phyloP scores from a whole-genome alignment of 2,113 vertebrate genomes.

The Scartelaos histophorus region DNA sequence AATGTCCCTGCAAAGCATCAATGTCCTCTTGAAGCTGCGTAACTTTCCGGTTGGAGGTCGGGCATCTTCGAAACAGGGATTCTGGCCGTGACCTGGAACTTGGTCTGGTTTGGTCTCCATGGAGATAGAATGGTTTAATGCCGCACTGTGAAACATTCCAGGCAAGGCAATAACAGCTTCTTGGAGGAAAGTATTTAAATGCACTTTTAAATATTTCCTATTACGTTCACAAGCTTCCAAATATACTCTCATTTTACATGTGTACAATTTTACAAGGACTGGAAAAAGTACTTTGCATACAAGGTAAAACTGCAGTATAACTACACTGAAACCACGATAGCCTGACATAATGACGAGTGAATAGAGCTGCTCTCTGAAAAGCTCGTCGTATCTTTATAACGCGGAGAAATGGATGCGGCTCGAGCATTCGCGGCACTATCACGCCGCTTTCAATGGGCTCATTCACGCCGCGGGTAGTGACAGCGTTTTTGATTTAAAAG shows the following conservation, averaged over 20 bases:
- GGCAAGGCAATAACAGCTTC: no score
- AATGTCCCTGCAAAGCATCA: no score
- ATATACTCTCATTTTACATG: constrained; percentile 27
- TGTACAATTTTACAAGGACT: constrained; percentile 10
- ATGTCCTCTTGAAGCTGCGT: no score
- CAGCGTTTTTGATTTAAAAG: constrained; percentile 38
- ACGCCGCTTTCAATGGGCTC: constrained; percentile 30
- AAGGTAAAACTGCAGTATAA: constrained; percentile 24
- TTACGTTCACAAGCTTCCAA: constrained; percentile 14
- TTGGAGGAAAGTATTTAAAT: no score
- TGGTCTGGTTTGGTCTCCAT: no score
- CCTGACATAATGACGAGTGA: constrained; percentile 30
- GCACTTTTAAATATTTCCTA: constrained; percentile 1
- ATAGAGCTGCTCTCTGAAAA: constrained; percentile 32
- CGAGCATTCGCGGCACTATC: constrained; percentile 23
- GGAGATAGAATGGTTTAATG: no score
- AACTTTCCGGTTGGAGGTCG: no score
- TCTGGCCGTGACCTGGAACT: no score
- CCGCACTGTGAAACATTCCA: no score
- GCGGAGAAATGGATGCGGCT: constrained; percentile 34
- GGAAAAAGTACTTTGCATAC: constrained; percentile 26
- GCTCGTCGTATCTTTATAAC: constrained; percentile 42
- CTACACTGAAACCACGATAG: constrained; percentile 36
- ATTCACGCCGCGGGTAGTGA: constrained; percentile 37
- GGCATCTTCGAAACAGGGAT: no score